Percentiles rank a stretch among this genome's conserved stretches.
Conservation (phyloP, 1,140 invertebrate species). For the Drosophila subpulchrella region DNA sequence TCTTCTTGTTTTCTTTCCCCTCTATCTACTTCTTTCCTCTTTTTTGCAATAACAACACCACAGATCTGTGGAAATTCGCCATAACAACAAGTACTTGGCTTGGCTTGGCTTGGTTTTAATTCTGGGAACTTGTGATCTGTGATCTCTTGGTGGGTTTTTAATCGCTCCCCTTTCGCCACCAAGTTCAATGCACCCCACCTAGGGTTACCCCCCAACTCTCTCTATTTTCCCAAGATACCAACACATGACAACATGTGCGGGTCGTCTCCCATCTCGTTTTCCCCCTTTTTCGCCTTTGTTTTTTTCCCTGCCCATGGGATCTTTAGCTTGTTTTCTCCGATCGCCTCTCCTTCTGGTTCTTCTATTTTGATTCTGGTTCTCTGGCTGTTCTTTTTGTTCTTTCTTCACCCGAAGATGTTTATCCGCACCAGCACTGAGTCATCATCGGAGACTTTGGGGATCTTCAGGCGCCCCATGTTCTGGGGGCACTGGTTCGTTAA, state of each 20-base stretch:
- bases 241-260: slow-evolving; percentile 47
- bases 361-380: slow-evolving; percentile 78
- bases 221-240: slow-evolving; percentile 33
- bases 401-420: slow-evolving; percentile 1
- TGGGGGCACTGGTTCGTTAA: slow-evolving; percentile 13
- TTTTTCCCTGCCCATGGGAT: slow-evolving; percentile 27
- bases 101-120: slow-evolving; percentile 20
- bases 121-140: slow-evolving; percentile 39
- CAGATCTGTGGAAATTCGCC: slow-evolving; percentile 28
- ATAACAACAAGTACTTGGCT: slow-evolving; percentile 34
- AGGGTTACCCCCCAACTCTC: slow-evolving; percentile 11
- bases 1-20: slow-evolving; percentile 7
- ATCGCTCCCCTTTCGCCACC: slow-evolving; percentile 12
- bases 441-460: slow-evolving; percentile 46
- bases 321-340: slow-evolving; percentile 19
- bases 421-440: slow-evolving; percentile 47
- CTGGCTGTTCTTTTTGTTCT: slow-evolving; percentile 10
- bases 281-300: slow-evolving; percentile 7
- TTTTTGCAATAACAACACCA: slow-evolving; percentile 29
- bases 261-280: slow-evolving; percentile 27
- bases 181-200: slow-evolving; percentile 57
- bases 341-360: slow-evolving; percentile 38
- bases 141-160: slow-evolving; percentile 30
- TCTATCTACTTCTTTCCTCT: not conserved
- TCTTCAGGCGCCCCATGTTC: slow-evolving; percentile 35